A percentile compares a stretch with the other conserved stretches of the same genome.
These are phyloP conservation scores for Mesorhabditis sp. DNA, from an alignment of 2,888 invertebrate species.

Conservation along the genomic window DNA sequence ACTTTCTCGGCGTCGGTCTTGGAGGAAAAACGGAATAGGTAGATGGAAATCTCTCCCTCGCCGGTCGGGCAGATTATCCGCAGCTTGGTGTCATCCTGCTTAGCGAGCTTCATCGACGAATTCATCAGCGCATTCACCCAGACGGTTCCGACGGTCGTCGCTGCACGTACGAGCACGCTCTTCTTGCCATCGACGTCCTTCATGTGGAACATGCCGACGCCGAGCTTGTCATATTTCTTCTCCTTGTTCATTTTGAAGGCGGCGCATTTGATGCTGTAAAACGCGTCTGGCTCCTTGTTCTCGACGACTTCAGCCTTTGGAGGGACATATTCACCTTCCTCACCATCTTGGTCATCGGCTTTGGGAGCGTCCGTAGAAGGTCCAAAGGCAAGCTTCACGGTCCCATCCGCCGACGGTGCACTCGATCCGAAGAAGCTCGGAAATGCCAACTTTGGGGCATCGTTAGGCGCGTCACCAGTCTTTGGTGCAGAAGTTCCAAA, in stretches of 20 bases:
- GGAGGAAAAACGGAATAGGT: not conserved
- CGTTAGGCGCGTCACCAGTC: no score
- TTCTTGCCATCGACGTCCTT: conserved; percentile 33
- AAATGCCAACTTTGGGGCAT: not conserved
- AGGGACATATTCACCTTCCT: conserved; percentile 35
- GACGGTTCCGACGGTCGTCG: conserved; percentile 37
- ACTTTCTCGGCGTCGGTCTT: not conserved
- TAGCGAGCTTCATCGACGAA: conserved; percentile 31
- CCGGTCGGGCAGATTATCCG: conserved; percentile 1
- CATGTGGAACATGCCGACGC: conserved; percentile 39
- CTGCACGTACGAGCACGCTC: conserved; percentile 38
- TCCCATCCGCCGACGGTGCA: not conserved
- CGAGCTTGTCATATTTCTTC: conserved; percentile 32
- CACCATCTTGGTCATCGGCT: conserved; percentile 1
- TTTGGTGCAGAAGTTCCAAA: no score
- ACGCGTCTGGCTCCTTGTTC: conserved; percentile 32
- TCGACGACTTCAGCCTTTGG: conserved; percentile 41
- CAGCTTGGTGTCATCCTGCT: conserved; percentile 22
- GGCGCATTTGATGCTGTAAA: conserved; percentile 29
- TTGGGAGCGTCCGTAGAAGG: not conserved
- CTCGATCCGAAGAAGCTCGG: not conserved
- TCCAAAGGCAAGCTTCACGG: not conserved
- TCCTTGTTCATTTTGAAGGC: conserved; percentile 32
- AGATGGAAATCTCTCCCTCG: not conserved
- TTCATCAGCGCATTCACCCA: conserved; percentile 38